These are phyloP conservation scores for Taxidea taxus DNA, from an alignment of 2,113 vertebrate species.

Conservation along the genomic window DNA sequence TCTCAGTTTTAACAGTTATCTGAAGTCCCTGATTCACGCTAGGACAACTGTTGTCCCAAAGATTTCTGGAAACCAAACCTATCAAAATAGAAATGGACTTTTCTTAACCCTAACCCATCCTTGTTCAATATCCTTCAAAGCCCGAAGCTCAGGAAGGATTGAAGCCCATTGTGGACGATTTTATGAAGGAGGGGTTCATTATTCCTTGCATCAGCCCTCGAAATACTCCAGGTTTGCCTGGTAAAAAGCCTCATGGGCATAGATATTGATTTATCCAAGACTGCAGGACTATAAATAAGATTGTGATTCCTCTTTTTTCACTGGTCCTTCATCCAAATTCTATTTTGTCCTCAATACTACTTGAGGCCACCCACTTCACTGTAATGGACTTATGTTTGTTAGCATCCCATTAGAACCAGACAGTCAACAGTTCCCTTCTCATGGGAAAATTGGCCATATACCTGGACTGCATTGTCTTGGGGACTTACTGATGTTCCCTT, in stretches of 20 bases:
- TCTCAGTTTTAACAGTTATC: neutral
- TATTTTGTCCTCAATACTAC: neutral
- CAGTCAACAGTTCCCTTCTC: constrained; percentile 10
- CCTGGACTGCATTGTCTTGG: neutral
- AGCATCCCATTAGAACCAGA: neutral
- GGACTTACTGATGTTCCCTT: neutral
- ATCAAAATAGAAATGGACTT: neutral
- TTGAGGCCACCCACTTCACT: neutral
- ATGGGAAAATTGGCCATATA: neutral
- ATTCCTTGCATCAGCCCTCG: neutral
- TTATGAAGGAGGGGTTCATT: neutral
- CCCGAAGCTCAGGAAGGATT: neutral
- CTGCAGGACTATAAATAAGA: neutral
- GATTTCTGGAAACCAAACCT: neutral
- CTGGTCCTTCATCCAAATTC: constrained; percentile 1
- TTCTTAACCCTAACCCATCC: neutral
- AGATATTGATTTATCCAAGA: constrained; percentile 12
- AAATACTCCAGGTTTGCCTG: neutral
- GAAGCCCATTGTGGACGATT: neutral
- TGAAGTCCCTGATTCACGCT: neutral
- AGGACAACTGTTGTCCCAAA: neutral
- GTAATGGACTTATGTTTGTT: neutral
- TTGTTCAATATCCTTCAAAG: neutral
- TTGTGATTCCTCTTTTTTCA: neutral
- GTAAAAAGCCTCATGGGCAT: neutral